Base-by-base conservation (phyloP, 2,113 vertebrate species). In the Cyprinodon brontotheroides region DNA sequence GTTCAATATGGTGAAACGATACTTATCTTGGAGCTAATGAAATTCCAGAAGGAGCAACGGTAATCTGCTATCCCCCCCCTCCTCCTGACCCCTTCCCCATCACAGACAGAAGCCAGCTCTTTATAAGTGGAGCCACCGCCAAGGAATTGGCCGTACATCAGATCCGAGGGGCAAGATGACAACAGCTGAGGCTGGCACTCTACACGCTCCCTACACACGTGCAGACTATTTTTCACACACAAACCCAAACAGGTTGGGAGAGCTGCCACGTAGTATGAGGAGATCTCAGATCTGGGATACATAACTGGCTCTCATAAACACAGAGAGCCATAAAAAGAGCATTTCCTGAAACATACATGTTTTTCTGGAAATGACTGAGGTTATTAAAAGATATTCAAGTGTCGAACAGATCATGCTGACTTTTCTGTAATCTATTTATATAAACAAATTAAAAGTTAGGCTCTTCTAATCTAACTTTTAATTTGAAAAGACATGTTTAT, bases 21-120 rank as follows among this genome's bases (percentile, higher is more conserved):
- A 83, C 87, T 92, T 92, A 94, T 92, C 93, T 89, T 62, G 0
- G 38, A 86, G 89, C 88, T 93, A 93, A 94, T 93, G 87, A 94
- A 92, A 91, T 86, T 87, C 90, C 90, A 83, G 80, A 87, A 92
- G 89, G 86, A 91, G 90, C 81, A 90, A 92, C 87, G 85, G 86
- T 88, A 91, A 92, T 92, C 91, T 89, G 86, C 84, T 81, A 87
- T 85, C 86, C 83, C 80, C 69, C 13, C 86, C 73, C 50, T 65
- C 68, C 60, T 63, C 22, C 74, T 40, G 47, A 40, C 68, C 68
- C 62, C 61, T 43, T 76, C 65, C 60, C 68, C 77, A 72, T 61
- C 74, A 71, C 68, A 86, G 75, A 89, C 84, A 90, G 89, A 91
- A 84, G 68, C 75, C 81, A 22, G 29, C 81, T 89, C 74, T 88